Evolutionary conservation across 2,888 invertebrate species (phyloP).

Genomic region (Drosophila diplacantha): DNA sequence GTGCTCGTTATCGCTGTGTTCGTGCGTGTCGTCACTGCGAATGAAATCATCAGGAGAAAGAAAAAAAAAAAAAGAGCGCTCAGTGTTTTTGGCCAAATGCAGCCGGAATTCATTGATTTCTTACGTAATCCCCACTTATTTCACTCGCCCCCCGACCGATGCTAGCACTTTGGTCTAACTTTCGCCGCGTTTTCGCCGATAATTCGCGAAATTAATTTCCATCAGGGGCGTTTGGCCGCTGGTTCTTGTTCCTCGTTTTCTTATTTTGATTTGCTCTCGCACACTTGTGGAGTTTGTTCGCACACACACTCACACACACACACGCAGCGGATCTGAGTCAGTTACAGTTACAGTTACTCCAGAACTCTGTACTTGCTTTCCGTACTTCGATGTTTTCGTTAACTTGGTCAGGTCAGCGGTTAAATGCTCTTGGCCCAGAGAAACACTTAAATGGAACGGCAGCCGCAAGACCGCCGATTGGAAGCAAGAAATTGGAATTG

Average conservation of each 20-base stretch:
- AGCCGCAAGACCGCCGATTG: slow-evolving; percentile 17
- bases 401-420: slow-evolving; percentile 3
- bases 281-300: slow-evolving; percentile 66
- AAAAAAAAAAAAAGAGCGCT: slow-evolving; percentile 20
- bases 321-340: slow-evolving; percentile 9
- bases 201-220: slow-evolving; percentile 70
- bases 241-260: slow-evolving; percentile 27
- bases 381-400: slow-evolving; percentile 3
- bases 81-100: slow-evolving; percentile 45
- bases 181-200: slow-evolving; percentile 50
- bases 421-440: background rate
- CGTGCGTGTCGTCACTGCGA: slow-evolving; percentile 55
- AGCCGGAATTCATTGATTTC: slow-evolving; percentile 51
- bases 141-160: slow-evolving; percentile 61
- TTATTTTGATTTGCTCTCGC: slow-evolving; percentile 68
- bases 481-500: slow-evolving; percentile 11
- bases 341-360: slow-evolving; percentile 12
- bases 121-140: slow-evolving; percentile 71
- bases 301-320: slow-evolving; percentile 22
- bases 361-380: slow-evolving; percentile 2
- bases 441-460: slow-evolving; percentile 5
- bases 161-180: slow-evolving; percentile 30
- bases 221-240: slow-evolving; percentile 70
- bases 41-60: slow-evolving; percentile 67
- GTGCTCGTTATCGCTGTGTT: slow-evolving; percentile 11